phyloP scores from a whole-genome alignment of 2,113 vertebrate species.

The Mola mola region DNA sequence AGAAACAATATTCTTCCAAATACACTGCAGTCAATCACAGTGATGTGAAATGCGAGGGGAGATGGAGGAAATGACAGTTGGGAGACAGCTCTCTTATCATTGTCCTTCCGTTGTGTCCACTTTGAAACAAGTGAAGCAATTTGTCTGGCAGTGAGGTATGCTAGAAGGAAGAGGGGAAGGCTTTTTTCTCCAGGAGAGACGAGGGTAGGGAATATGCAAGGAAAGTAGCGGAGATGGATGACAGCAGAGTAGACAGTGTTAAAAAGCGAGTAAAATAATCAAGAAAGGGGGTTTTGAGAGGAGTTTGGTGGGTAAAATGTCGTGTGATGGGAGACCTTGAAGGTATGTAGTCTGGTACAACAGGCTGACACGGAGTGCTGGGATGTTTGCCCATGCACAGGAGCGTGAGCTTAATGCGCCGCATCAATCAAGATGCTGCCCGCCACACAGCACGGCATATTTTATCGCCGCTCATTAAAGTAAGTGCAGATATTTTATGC shows the following conservation, averaged over 20 bases:
- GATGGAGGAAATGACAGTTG: slow-evolving; percentile 67
- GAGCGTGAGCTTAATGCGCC: slow-evolving; percentile 51
- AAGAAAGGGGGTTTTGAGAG: slow-evolving; percentile 17
- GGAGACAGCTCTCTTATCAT: slow-evolving; percentile 74
- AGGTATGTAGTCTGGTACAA: slow-evolving; percentile 41
- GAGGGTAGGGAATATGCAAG: slow-evolving; percentile 37
- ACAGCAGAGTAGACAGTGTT: slow-evolving; percentile 25
- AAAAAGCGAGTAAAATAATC: slow-evolving; percentile 17
- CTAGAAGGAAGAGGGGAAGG: slow-evolving; percentile 37
- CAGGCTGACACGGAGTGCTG: slow-evolving; percentile 47
- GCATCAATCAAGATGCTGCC: slow-evolving; percentile 72
- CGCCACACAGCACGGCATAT: slow-evolving; percentile 43
- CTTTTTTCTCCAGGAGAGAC: slow-evolving; percentile 47
- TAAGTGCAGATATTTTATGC: slow-evolving; percentile 78
- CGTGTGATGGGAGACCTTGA: slow-evolving; percentile 36
- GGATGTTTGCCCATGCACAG: slow-evolving; percentile 58
- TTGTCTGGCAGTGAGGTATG: slow-evolving; percentile 63
- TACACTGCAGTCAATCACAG: slow-evolving; percentile 73
- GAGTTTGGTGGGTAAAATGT: slow-evolving; percentile 40
- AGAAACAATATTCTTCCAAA: slow-evolving; percentile 57
- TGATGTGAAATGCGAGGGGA: slow-evolving; percentile 59
- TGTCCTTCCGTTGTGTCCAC: slow-evolving; percentile 70
- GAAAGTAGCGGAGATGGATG: slow-evolving; percentile 19
- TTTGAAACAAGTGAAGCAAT: slow-evolving; percentile 74
- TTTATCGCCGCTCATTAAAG: slow-evolving; percentile 77